Conservation (phyloP, 2,113 vertebrate genomes). For the Chloropsis cyanopogon region DNA sequence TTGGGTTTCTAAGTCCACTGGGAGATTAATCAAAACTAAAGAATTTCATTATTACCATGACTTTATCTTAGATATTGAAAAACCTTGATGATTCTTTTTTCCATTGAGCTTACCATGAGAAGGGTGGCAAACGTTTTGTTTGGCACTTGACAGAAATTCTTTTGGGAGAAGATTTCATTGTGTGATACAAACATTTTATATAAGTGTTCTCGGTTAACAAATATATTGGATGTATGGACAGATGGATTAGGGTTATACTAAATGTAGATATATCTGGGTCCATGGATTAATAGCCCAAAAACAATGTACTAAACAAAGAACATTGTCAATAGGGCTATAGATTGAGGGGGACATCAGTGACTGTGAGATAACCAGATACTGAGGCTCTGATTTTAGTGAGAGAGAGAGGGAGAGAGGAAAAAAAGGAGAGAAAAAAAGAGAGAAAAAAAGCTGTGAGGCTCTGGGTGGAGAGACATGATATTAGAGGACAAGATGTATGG, state of each 20-base stretch:
- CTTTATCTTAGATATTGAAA: background rate
- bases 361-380: background rate
- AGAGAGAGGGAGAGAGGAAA: too few relatives aligned
- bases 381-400: background rate
- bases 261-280: background rate
- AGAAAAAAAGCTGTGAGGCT: background rate
- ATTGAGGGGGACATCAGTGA: background rate
- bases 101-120: background rate
- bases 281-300: background rate
- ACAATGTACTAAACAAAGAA: background rate
- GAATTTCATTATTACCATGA: background rate
- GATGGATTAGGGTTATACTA: background rate
- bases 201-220: background rate
- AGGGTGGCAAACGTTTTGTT: background rate
- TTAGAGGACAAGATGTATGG: background rate
- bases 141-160: background rate
- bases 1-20: background rate
- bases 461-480: background rate
- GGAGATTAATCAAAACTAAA: background rate
- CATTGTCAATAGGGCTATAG: background rate
- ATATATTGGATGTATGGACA: background rate
- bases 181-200: background rate
- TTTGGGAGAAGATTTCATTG: background rate
- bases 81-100: background rate
- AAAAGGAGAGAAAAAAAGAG: too few relatives aligned